phyloP scores from a whole-genome alignment of 1,140 invertebrate genomes.

The Brachionus rubens region DNA sequence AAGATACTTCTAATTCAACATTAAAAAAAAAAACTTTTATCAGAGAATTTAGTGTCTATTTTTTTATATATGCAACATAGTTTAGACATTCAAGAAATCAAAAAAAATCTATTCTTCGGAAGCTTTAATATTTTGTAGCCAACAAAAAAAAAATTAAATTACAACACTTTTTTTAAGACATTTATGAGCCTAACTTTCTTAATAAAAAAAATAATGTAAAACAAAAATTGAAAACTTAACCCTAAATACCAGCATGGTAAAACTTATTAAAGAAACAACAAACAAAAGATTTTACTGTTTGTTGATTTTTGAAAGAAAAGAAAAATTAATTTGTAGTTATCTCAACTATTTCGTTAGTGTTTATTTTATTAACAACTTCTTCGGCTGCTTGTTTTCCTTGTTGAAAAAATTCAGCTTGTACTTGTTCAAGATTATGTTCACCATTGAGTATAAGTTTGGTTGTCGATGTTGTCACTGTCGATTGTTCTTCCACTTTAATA shows the following conservation, averaged over 20 bases:
- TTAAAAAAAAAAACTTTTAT: too few species aligned
- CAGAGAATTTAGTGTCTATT: neutral
- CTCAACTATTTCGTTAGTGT: neutral
- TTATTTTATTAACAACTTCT: conserved; percentile 11
- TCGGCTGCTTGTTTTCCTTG: conserved; percentile 32
- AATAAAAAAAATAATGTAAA: too few species aligned
- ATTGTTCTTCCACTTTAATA: conserved; percentile 19
- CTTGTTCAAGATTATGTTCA: conserved; percentile 1
- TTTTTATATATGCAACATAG: neutral
- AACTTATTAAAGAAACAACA: conserved; percentile 8
- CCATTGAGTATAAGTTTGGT: neutral
- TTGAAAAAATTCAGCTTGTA: conserved; percentile 40
- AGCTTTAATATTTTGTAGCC: neutral
- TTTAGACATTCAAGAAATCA: neutral
- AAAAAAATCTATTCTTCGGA: conserved; percentile 10
- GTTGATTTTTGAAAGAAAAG: neutral
- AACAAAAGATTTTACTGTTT: neutral
- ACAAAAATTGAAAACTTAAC: too few species aligned
- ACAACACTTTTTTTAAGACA: conserved; percentile 12
- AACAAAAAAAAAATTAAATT: neutral
- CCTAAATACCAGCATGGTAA: too few species aligned
- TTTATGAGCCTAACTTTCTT: too few species aligned
- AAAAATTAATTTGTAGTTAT: conserved; percentile 7
- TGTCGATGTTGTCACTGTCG: conserved; percentile 19
- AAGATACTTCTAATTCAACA: too few species aligned